Evolutionary conservation across 2,113 vertebrate species (phyloP).

Genomic region (Mellivora capensis): DNA sequence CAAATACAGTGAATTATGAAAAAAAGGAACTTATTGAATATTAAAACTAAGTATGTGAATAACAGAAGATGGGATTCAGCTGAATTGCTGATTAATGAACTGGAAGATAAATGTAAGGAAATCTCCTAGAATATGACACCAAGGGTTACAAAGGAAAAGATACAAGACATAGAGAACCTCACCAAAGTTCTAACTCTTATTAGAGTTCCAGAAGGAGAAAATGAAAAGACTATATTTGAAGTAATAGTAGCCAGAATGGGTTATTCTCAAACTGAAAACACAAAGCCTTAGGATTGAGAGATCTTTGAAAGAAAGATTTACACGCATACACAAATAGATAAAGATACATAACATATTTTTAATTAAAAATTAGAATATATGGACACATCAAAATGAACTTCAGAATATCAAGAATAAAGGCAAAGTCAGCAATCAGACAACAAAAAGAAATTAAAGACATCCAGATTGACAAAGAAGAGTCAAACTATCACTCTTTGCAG

Average conservation of each 20-base stretch:
- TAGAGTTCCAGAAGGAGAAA: not conserved
- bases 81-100: not conserved
- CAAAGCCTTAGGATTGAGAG: not conserved
- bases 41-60: not conserved
- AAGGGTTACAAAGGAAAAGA: not conserved
- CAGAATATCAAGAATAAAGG: slow-evolving; percentile 1
- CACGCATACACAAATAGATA: not conserved
- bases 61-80: not conserved
- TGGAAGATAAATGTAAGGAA: not conserved
- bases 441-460: too few species aligned
- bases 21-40: not conserved
- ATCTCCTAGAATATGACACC: not conserved
- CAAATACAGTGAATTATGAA: not conserved
- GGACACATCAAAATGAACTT: not conserved
- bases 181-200: not conserved
- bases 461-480: too few species aligned
- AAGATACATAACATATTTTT: not conserved
- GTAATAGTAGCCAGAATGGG: not conserved
- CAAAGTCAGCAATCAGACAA: not conserved
- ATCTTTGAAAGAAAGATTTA: not conserved
- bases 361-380: not conserved
- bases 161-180: not conserved
- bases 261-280: not conserved
- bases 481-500: too few species aligned
- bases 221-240: slow-evolving; percentile 16